Evolutionary conservation across 2,797 vertebrate genomes (phyloP).

Genomic region (Adrianichthys oophorus): DNA sequence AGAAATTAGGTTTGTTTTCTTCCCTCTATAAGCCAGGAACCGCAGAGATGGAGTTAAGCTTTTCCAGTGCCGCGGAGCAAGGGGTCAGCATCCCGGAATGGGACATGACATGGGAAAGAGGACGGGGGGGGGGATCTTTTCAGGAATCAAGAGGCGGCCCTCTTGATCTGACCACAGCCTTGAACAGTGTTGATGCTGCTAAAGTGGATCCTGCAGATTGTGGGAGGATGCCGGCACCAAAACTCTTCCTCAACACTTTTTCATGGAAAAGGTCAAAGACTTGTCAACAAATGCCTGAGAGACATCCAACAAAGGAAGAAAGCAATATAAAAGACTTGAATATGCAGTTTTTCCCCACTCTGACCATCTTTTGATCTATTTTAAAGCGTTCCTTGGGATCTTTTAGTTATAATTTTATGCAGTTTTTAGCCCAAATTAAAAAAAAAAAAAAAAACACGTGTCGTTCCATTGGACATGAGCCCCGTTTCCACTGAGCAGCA

Average conservation of each 20-base stretch:
- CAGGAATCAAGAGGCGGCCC: slow-evolving; percentile 7
- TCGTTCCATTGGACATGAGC: no score
- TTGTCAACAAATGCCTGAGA: slow-evolving; percentile 45
- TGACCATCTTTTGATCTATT: no score
- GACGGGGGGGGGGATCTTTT: slow-evolving; percentile 39
- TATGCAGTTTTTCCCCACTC: no score
- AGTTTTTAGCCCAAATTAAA: no score
- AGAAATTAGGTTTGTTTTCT: background rate
- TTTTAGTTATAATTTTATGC: no score
- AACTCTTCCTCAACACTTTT: slow-evolving; percentile 14
- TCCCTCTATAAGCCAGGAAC: slow-evolving; percentile 5
- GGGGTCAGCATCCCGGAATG: slow-evolving; percentile 35
- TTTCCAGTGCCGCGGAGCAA: background rate
- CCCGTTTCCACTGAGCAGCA: no score
- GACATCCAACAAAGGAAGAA: slow-evolving; percentile 66
- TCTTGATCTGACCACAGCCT: slow-evolving; percentile 10
- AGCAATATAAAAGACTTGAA: slow-evolving; percentile 16
- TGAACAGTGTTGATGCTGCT: slow-evolving; percentile 21
- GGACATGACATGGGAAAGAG: slow-evolving; percentile 55
- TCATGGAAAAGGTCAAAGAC: slow-evolving; percentile 14
- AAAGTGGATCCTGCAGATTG: slow-evolving; percentile 19
- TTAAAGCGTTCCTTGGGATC: no score
- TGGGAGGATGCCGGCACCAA: slow-evolving; percentile 20
- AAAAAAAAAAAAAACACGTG: no score
- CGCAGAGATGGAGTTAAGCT: slow-evolving; percentile 29